These are phyloP conservation scores for Xanthorhoe designata DNA, from an alignment of 2,888 invertebrate species.

Conservation along the genomic window DNA sequence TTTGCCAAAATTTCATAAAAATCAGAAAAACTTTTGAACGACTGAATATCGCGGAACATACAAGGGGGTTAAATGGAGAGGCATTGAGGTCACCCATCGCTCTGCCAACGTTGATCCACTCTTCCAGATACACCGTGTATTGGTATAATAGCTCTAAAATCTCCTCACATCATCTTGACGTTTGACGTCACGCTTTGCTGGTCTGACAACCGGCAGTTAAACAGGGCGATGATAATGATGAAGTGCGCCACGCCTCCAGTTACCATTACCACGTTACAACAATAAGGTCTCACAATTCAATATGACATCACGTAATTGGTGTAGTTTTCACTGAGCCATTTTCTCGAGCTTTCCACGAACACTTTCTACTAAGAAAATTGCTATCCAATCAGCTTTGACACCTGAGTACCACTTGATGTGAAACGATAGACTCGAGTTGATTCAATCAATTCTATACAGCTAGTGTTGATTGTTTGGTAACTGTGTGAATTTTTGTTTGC, in stretches of 20 bases:
- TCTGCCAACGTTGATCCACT: too few species aligned
- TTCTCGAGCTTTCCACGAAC: conserved; percentile 73
- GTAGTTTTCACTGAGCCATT: conserved; percentile 68
- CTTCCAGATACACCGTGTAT: too few species aligned
- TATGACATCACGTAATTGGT: conserved; percentile 47
- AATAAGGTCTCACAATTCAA: conserved; percentile 38
- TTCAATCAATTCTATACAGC: conserved; percentile 2
- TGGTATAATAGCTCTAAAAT: too few species aligned
- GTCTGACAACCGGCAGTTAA: not conserved
- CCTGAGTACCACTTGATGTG: conserved; percentile 25
- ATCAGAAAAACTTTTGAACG: too few species aligned
- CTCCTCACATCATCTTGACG: too few species aligned
- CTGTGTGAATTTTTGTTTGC: not conserved
- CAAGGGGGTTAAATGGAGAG: too few species aligned
- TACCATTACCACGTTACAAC: not conserved
- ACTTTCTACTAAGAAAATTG: conserved; percentile 68
- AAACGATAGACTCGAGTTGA: conserved; percentile 11
- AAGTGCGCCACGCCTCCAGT: not conserved
- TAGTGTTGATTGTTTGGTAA: not conserved
- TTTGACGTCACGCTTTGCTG: too few species aligned
- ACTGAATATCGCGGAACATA: too few species aligned
- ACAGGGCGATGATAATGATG: not conserved
- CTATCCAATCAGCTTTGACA: conserved; percentile 46
- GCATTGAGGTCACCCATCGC: too few species aligned
- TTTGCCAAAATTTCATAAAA: too few species aligned